phyloP scores from a whole-genome alignment of 2,888 invertebrate genomes.

The Stratiomys singularior region DNA sequence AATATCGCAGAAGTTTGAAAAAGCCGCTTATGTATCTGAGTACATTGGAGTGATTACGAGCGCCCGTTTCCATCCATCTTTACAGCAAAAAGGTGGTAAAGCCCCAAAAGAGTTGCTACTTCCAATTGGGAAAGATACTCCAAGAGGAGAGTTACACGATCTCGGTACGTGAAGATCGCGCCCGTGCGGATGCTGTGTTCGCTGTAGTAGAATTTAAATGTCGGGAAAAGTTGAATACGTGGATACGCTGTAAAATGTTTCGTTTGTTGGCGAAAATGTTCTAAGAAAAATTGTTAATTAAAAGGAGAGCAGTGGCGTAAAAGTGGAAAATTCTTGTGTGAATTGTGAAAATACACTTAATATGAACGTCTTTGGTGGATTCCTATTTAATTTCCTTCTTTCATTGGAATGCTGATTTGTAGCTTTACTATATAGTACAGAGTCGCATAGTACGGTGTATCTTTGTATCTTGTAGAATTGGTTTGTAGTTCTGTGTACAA shows the following conservation, averaged over 20 bases:
- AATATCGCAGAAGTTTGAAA: too few relatives aligned
- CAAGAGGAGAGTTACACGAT: conserved; percentile 5
- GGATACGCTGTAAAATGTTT: conserved; percentile 4
- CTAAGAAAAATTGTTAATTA: neutral
- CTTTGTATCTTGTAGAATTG: neutral
- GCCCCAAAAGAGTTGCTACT: neutral
- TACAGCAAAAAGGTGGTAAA: conserved; percentile 25
- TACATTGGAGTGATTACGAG: conserved; percentile 8
- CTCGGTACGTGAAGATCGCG: conserved; percentile 23
- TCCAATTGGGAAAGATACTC: conserved; percentile 24
- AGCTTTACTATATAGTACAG: neutral
- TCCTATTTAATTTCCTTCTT: neutral
- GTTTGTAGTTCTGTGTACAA: neutral
- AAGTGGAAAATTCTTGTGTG: neutral
- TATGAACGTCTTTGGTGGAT: neutral
- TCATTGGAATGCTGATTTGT: conserved; percentile 19
- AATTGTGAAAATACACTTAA: neutral
- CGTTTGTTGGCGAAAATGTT: neutral
- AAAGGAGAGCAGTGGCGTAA: neutral
- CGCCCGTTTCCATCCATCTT: conserved; percentile 1
- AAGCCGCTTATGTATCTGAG: too few relatives aligned
- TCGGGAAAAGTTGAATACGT: conserved; percentile 37
- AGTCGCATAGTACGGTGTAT: neutral
- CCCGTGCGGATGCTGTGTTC: conserved; percentile 34
- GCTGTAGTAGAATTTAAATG: conserved; percentile 28